Evolutionary conservation across 2,113 vertebrate genomes (phyloP), one percentile per base, ranked within the genome.

Genomic region (Albula goreensis): DNA sequence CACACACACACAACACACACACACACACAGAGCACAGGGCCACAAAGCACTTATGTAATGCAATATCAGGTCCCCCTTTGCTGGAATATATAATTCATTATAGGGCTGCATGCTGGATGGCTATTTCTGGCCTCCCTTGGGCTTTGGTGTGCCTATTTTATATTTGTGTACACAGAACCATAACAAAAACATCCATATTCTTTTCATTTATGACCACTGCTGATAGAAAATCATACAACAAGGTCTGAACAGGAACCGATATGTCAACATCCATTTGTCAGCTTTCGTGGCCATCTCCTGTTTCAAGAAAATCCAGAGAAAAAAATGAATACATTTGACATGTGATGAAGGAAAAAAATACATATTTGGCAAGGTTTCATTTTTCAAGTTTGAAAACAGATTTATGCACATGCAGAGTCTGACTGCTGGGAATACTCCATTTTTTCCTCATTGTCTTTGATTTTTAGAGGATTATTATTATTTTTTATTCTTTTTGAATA

Each of bases 81-180:
- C 78, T 84, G 25, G 15, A 78, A 66, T 50, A n/a, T 80, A 85
- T 89, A 86, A 87, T 90, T 86, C 74, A 51, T 81, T 11, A 63
- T 31, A 17, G 56, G 84, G 79, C 83, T 85, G 88, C 86, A 83
- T 86, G 82, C 84, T 79, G 80, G 70, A 80, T 87, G 82, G 86
- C 82, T 88, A 88, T 84, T 81, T 22, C 63, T n/a, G 63, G 63
- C 8, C 63, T 70, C 17, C n/a, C 22, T n/a, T n/a, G 22, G 63
- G 63, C 63, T 70, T 56, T 12, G 12, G 53, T 56, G 53, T 9
- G 53, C 63, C 63, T 22, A 70, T 70, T 70, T 70, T 22, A 70
- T 17, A 70, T 70, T n/a, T 5, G 53, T 56, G 53, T 56, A 56
- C 53, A 6, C 12, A 56, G 12, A 56, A 41, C 31, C 31, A 41